Evolutionary conservation across 2,888 invertebrate genomes (phyloP), one percentile per base, ranked within the genome.

Genomic region (Drosophila picticornis): DNA sequence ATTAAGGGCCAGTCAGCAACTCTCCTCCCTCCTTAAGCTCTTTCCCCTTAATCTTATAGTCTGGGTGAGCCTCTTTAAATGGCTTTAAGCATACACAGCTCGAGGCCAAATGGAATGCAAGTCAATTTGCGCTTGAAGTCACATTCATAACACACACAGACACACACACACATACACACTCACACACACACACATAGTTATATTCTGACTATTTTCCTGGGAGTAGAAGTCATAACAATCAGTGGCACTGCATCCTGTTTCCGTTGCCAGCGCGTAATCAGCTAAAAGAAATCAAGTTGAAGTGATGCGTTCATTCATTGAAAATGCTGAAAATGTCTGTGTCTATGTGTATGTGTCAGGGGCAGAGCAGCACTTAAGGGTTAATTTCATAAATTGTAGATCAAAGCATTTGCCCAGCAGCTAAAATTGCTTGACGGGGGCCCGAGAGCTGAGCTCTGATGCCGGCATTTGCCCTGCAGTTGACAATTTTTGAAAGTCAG

Each of bases 401-500:
- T 90, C 90, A 90, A 91, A 91, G 86, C 79, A 74, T 82, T 81
- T 63, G 72, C 72, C 72, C 72, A 73, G 65, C 75, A 66, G 70
- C 79, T 52, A 55, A 70, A 75, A 71, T 56, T 65, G 63, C 22
- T n/a, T 46, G 68, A 51, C 56, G 43, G 13, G 22, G 36, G 48
- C 46, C 46, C 46, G 22, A 46, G 25, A 25, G 25, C 13, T 48
- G 64, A n/a, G 58, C 64, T 68, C 55, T 43, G 22, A 31, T 43
- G 57, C 65, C 43, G 81, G 77, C 87, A 81, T 86, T 84, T 81
- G 81, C 81, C 82, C 90, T 91, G 89, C 88, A 90, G 88, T 90
- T 90, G 90, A 90, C 90, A 91, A 91, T 90, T 88, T 90, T 88
- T 84, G 83, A 90, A 90, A 91, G 82, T 88, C 92, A 91, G 90